A percentile compares a stretch with the other conserved stretches of the same genome.
These are phyloP conservation scores for human (Homo sapiens) DNA, from an alignment of 2,113 vertebrate genomes.

Conservation along the genomic window DNA sequence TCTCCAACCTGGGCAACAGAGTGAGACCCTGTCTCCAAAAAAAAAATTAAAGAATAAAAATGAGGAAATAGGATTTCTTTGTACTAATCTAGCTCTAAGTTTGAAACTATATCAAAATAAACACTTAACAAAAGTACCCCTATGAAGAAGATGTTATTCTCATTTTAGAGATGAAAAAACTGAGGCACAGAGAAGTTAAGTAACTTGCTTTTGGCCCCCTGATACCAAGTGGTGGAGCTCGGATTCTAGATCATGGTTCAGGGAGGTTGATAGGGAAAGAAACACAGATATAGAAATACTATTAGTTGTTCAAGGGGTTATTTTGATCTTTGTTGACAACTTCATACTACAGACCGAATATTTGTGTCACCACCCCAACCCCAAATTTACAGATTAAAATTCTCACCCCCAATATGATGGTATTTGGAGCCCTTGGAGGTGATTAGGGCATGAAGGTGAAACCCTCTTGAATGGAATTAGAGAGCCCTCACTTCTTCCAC, in stretches of 20 bases:
- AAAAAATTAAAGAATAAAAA: neutral
- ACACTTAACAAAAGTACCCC: neutral
- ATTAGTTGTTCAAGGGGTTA: neutral
- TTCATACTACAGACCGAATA: neutral
- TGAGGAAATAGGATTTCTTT: neutral
- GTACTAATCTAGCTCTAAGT: neutral
- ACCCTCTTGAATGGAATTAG: neutral
- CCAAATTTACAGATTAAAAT: neutral
- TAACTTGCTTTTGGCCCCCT: neutral
- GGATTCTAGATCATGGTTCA: neutral
- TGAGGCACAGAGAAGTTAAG: neutral
- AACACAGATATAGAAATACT: neutral
- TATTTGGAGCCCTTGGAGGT: neutral
- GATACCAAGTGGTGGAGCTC: neutral
- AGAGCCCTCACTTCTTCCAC: neutral
- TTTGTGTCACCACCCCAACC: neutral
- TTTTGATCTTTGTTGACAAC: neutral
- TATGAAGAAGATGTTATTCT: neutral
- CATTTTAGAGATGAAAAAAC: slow-evolving; percentile 34
- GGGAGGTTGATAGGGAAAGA: neutral
- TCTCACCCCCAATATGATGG: neutral
- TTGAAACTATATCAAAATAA: slow-evolving; percentile 34
- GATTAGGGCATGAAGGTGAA: neutral
- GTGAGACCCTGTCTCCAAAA: too few relatives aligned
- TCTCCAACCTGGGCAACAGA: too few relatives aligned